Conservation (phyloP, 2,797 vertebrate genomes). For the Ara ararauna region DNA sequence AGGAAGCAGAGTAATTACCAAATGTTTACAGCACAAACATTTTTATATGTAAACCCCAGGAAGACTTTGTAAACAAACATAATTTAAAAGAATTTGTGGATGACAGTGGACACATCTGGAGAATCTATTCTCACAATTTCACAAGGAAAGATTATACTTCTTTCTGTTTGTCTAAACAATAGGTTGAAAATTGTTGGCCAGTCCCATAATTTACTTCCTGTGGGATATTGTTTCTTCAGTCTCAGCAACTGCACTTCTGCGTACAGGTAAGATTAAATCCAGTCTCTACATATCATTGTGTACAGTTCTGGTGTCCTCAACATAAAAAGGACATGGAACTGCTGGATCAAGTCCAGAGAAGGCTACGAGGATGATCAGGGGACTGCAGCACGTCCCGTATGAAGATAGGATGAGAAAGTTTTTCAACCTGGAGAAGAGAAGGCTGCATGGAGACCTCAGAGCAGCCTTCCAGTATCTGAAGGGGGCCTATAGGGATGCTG, state of each 20-base stretch:
- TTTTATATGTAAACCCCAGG: background rate
- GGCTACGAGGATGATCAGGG: too few relatives aligned
- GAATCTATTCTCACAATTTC: background rate
- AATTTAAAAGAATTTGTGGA: background rate
- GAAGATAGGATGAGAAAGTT: too few relatives aligned
- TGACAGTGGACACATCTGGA: background rate
- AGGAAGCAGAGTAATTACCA: background rate
- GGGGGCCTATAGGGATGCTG: too few relatives aligned
- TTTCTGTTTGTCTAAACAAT: background rate
- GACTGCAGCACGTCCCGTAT: too few relatives aligned
- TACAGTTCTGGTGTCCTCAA: too few relatives aligned
- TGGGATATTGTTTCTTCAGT: background rate
- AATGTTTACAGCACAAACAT: background rate
- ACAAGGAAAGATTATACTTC: background rate
- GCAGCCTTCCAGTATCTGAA: too few relatives aligned
- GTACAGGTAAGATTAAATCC: background rate
- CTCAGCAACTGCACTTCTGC: background rate
- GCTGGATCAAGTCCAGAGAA: too few relatives aligned
- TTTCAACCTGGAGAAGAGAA: too few relatives aligned
- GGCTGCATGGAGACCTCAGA: too few relatives aligned
- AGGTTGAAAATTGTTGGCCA: background rate
- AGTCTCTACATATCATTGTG: fast-evolving
- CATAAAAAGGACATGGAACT: too few relatives aligned
- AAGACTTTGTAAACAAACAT: background rate
- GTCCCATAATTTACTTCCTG: background rate